phyloP scores from a whole-genome alignment of 2,113 vertebrate genomes.

The Vidua chalybeata region DNA sequence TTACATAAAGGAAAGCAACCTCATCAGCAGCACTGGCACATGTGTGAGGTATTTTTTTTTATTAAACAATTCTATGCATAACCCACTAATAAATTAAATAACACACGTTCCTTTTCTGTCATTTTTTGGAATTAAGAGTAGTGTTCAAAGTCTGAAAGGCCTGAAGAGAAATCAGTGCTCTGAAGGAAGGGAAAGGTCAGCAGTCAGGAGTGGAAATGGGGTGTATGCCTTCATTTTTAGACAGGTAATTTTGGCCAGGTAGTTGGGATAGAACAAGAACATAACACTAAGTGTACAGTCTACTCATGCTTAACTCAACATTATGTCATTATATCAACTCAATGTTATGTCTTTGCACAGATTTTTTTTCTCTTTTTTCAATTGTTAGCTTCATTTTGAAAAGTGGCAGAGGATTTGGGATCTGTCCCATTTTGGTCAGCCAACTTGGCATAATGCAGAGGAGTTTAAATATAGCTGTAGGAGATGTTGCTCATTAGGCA shows the following conservation, averaged over 20 bases:
- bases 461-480: slow-evolving; percentile 23
- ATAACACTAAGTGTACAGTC: not conserved
- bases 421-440: not conserved
- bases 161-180: not conserved
- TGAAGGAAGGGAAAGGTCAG: not conserved
- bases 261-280: not conserved
- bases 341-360: not conserved
- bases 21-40: not conserved
- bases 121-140: not conserved
- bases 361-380: not conserved
- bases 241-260: not conserved
- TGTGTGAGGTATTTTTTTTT: not conserved
- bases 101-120: not conserved
- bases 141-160: not conserved
- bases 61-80: not conserved
- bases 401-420: not conserved
- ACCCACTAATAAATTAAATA: not conserved
- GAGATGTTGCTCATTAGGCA: slow-evolving; percentile 21
- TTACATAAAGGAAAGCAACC: not conserved
- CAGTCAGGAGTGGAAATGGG: not conserved
- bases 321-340: not conserved
- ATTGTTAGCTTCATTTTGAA: not conserved
- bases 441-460: not conserved
- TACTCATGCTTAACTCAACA: not conserved
- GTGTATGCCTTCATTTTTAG: not conserved